Evolutionary conservation across 2,888 invertebrate species (phyloP).

Genomic region (Eupithecia tripunctaria): DNA sequence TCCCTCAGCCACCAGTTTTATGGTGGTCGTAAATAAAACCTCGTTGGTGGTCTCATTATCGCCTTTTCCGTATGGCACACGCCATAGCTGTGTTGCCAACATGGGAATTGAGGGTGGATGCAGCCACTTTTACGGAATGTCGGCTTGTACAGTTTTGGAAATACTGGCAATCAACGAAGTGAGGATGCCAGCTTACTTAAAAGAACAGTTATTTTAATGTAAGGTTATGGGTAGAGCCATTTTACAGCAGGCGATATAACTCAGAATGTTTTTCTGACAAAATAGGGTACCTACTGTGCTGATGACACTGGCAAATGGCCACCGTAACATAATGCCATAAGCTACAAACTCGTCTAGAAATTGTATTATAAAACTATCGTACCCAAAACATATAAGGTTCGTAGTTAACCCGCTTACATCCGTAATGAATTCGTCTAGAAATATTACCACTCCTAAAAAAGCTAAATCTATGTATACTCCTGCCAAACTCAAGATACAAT

Average conservation of each 20-base stretch:
- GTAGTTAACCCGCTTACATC: too few relatives aligned
- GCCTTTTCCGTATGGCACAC: slow-evolving; percentile 33
- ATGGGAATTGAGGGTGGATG: slow-evolving; percentile 2
- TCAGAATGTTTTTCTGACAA: not conserved
- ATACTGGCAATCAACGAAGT: slow-evolving; percentile 1
- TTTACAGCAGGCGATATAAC: not conserved
- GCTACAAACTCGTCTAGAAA: not conserved
- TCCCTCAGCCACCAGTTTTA: slow-evolving; percentile 17
- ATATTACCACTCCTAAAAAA: not conserved
- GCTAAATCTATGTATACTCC: not conserved
- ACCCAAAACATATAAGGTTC: too few relatives aligned
- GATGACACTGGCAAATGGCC: not conserved
- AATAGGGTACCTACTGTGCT: not conserved
- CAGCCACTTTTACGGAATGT: slow-evolving; percentile 11
- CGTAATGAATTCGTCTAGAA: too few relatives aligned
- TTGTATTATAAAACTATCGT: too few relatives aligned
- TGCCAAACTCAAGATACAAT: too few relatives aligned
- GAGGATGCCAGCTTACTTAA: not conserved
- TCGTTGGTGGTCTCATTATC: slow-evolving; percentile 38
- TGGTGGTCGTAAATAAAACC: slow-evolving; percentile 34
- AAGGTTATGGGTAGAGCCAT: not conserved
- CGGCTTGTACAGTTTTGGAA: not conserved
- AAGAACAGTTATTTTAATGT: not conserved
- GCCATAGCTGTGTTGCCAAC: slow-evolving; percentile 31
- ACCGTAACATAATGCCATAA: not conserved